These are phyloP conservation scores for Sylvilagus bachmani DNA, from an alignment of 2,113 vertebrate species.

Conservation along the genomic window DNA sequence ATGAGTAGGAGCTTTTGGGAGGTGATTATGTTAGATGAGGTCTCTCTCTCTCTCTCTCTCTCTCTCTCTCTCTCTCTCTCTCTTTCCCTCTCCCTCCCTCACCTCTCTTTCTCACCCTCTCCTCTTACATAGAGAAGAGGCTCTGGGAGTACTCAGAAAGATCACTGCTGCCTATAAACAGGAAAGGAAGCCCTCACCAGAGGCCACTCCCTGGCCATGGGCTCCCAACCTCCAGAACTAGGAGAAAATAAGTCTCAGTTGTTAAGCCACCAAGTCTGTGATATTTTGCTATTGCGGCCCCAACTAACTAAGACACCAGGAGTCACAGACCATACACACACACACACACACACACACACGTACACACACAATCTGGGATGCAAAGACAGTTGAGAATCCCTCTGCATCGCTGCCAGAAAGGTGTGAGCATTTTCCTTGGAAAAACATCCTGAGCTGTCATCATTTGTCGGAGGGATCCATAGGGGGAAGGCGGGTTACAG, in stretches of 20 bases:
- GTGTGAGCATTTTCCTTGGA: neutral
- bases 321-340: too few relatives aligned
- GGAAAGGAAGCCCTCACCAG: neutral
- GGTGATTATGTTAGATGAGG: neutral
- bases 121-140: neutral
- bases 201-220: neutral
- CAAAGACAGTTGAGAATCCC: neutral
- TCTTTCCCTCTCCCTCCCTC: neutral
- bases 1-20: neutral
- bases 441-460: neutral
- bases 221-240: neutral
- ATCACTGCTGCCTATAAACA: neutral
- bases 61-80: too few relatives aligned
- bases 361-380: neutral
- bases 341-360: neutral
- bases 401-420: neutral
- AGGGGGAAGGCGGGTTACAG: neutral
- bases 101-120: neutral
- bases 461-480: neutral
- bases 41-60: neutral
- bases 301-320: neutral
- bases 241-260: neutral
- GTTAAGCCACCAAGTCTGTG: neutral
- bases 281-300: neutral
- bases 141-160: neutral